Evolutionary conservation across 2,888 invertebrate species (phyloP).

Genomic region (Brenthis daphne): DNA sequence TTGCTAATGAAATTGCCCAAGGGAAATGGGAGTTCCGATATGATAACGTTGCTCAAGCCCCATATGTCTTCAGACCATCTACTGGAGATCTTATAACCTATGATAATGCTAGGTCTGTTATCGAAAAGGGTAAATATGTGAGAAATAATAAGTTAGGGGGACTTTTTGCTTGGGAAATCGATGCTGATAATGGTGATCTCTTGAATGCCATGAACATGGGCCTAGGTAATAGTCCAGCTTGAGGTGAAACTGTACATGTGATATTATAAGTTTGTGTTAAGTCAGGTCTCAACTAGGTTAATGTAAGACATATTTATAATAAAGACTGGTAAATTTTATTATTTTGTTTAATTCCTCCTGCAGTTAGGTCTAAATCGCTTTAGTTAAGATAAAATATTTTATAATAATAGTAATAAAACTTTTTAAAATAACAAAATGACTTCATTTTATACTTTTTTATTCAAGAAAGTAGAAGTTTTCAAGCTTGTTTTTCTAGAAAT

Average conservation of each 20-base stretch:
- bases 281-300: constrained; percentile 54
- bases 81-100: constrained; percentile 75
- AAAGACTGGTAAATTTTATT: constrained; percentile 43
- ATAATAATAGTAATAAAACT: not conserved
- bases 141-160: constrained; percentile 75
- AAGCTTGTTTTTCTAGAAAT: too few species aligned
- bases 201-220: constrained; percentile 77
- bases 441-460: too few species aligned
- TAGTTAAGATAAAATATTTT: not conserved
- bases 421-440: not conserved
- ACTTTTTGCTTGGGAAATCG: constrained; percentile 76
- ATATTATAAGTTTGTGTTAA: constrained; percentile 45
- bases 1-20: constrained; percentile 68
- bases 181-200: constrained; percentile 76
- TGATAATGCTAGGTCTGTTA: constrained; percentile 72
- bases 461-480: too few species aligned
- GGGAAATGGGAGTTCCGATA: constrained; percentile 76
- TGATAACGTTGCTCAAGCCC: constrained; percentile 72
- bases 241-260: constrained; percentile 46
- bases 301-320: constrained; percentile 41
- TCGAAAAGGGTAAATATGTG: constrained; percentile 76
- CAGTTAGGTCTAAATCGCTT: not conserved
- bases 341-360: constrained; percentile 18
- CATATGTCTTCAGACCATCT: constrained; percentile 70
- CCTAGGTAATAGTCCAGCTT: constrained; percentile 63